Evolutionary conservation across 2,888 invertebrate genomes (phyloP), one percentile per base, ranked within the genome.

Genomic region (Calliopum simillimum): DNA sequence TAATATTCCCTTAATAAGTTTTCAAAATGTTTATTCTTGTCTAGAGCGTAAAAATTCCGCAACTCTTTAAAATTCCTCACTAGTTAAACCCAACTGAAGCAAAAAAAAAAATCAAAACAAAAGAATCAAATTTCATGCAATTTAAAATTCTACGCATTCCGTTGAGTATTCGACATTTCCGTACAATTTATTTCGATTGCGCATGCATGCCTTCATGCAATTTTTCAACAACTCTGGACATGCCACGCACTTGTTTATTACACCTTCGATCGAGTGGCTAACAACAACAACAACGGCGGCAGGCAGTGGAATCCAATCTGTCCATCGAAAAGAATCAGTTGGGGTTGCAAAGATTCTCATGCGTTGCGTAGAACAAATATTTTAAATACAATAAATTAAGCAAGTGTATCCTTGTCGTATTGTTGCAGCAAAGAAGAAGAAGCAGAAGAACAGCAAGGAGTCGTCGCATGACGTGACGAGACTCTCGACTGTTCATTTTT

Each of bases 351-450:
- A 49, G 47, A 41, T 55, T 21, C 41, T 67, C 49, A 41, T 67
- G 67, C 67, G 67, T 59, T 49, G 16, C 49, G 67, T 41, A 67
- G 67, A 67, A 59, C 59, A 67, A 67, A 67, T 67, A 67, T 58
- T 67, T 67, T 67, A 67, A 67, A 67, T 59, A 67, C 67, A 43
- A 67, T 67, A 67, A 67, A 67, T 67, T 67, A 67, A 67, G 67
- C 59, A 41, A 23, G 59, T 21, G 47, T 14, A 67, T 47, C 59
- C 67, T 59, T n/a, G 11, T 33, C 12, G 51, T 33, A 33, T 33
- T 6, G 33, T 8, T n/a, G n/a, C n/a, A n/a, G n/a, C n/a, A n/a
- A n/a, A n/a, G n/a, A n/a, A n/a, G n/a, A n/a, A n/a, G n/a, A n/a
- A n/a, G n/a, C n/a, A n/a, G n/a, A n/a, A n/a, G 8, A 33, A 33